Evolutionary conservation across 2,888 invertebrate genomes (phyloP).

Genomic region (Agriopis leucophaearia): DNA sequence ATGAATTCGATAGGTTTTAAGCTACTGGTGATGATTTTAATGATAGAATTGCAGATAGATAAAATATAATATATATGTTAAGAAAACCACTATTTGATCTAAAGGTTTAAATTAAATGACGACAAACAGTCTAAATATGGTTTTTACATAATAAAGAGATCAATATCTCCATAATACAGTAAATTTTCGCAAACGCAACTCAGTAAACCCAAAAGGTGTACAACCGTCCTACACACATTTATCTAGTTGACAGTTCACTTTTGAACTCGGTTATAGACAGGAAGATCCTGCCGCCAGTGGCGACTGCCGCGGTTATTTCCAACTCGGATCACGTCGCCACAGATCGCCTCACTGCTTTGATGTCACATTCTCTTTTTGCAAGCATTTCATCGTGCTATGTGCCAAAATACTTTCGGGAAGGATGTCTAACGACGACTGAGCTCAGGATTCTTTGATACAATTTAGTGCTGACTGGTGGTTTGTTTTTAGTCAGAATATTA

Average conservation of each 20-base stretch:
- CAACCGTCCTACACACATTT: constrained; percentile 36
- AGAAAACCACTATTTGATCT: not conserved
- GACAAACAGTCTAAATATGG: not conserved
- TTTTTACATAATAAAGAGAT: not conserved
- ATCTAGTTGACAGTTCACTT: constrained; percentile 37
- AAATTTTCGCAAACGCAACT: constrained; percentile 19
- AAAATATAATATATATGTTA: not conserved
- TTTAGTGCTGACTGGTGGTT: constrained; percentile 18
- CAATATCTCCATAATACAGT: not conserved
- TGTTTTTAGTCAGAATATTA: constrained; percentile 29
- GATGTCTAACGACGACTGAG: constrained; percentile 62
- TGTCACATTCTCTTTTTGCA: constrained; percentile 84
- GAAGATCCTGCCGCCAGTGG: constrained; percentile 41
- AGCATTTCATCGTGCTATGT: constrained; percentile 75
- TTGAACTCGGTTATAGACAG: constrained; percentile 38
- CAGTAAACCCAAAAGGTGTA: constrained; percentile 13
- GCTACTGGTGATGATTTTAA: too few relatives aligned
- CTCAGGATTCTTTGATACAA: constrained; percentile 44
- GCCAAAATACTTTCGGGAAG: constrained; percentile 82
- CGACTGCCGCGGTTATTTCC: constrained; percentile 71
- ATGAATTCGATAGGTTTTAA: too few relatives aligned
- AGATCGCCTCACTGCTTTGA: constrained; percentile 81
- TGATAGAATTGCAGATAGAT: too few relatives aligned
- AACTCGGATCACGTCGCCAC: constrained; percentile 80
- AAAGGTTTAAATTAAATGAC: not conserved